Evolutionary conservation across 2,888 invertebrate species (phyloP).

Genomic region (Maniola hyperantus): DNA sequence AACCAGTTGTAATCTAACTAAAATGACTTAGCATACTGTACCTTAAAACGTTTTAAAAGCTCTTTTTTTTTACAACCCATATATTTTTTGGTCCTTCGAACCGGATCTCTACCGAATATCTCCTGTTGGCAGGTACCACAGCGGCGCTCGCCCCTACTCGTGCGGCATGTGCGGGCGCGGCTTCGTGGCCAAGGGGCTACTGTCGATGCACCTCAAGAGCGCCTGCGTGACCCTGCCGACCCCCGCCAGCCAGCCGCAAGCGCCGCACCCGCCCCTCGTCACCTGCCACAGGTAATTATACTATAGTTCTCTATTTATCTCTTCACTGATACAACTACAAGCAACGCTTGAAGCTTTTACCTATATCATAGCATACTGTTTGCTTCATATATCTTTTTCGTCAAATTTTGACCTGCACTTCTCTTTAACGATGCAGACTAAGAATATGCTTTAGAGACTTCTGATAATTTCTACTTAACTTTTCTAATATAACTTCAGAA

Average conservation of each 20-base stretch:
- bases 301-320: neutral
- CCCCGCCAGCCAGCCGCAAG: constrained; percentile 10
- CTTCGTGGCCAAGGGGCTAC: constrained; percentile 84
- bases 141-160: constrained; percentile 82
- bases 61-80: neutral
- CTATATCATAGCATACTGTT: too few species aligned
- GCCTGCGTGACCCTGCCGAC: constrained; percentile 53
- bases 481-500: neutral
- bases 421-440: too few species aligned
- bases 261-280: constrained; percentile 1
- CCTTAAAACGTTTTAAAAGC: too few species aligned
- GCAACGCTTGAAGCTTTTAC: too few species aligned
- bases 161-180: constrained; percentile 84
- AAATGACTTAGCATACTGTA: too few species aligned
- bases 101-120: neutral
- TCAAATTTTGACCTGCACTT: too few species aligned
- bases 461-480: neutral
- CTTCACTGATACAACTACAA: too few species aligned
- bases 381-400: too few species aligned
- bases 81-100: neutral
- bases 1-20: too few species aligned
- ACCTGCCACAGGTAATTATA: neutral
- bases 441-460: too few species aligned
- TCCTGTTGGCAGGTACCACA: constrained; percentile 76
- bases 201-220: constrained; percentile 84